Evolutionary conservation across 2,888 invertebrate species (phyloP).

Genomic region (Odontocerum albicorne): DNA sequence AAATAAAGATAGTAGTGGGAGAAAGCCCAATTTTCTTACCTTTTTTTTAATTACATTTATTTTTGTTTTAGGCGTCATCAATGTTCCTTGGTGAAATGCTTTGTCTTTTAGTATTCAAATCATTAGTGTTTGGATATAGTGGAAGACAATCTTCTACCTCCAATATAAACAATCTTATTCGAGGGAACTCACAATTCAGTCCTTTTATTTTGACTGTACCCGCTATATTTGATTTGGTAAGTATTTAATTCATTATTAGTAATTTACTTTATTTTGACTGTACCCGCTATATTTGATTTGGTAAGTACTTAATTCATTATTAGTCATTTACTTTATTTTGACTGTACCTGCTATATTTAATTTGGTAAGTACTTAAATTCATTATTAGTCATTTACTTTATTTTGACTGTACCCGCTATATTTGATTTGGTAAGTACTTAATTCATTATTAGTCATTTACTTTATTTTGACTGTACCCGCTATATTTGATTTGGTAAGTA

Average conservation of each 20-base stretch:
- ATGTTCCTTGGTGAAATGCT: constrained; percentile 94
- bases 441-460: too few species aligned
- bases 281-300: constrained; percentile 90
- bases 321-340: too few species aligned
- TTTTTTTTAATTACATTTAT: background rate
- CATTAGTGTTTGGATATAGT: constrained; percentile 59
- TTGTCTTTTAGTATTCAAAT: constrained; percentile 80
- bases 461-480: constrained; percentile 85
- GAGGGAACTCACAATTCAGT: constrained; percentile 75
- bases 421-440: too few species aligned
- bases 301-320: constrained; percentile 40
- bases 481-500: constrained; percentile 75
- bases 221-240: constrained; percentile 82
- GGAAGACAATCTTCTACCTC: constrained; percentile 58
- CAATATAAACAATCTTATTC: constrained; percentile 62
- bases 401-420: constrained; percentile 83
- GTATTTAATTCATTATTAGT: background rate
- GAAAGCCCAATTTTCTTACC: background rate
- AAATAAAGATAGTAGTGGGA: too few species aligned
- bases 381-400: too few species aligned
- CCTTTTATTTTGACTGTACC: constrained; percentile 81
- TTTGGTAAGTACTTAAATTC: constrained; percentile 53
- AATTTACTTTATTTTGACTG: constrained; percentile 76
- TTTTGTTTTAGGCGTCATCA: constrained; percentile 66
- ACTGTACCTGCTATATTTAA: constrained; percentile 88